Conservation (phyloP, 92 coral and sea anemone genomes). For the Zoanthus sansibaricus region DNA sequence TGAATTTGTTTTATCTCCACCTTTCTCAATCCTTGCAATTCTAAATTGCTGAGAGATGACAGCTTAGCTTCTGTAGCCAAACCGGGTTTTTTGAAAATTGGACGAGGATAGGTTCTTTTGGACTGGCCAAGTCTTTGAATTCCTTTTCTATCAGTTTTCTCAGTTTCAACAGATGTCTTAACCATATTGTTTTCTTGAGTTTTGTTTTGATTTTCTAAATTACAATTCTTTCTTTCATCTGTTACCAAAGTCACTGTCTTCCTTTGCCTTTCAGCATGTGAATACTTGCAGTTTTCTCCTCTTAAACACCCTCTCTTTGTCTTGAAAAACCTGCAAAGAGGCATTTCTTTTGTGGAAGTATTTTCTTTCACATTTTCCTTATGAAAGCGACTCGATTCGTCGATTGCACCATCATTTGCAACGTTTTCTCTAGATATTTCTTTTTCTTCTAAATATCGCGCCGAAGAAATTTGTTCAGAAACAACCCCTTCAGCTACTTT, state of each 20-base stretch:
- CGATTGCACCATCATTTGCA: constrained; percentile 18
- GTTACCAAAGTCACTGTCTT: neutral
- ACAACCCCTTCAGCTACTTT: neutral
- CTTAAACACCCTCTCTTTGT: constrained; percentile 48
- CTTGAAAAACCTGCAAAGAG: constrained; percentile 52
- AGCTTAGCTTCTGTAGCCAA: constrained; percentile 51
- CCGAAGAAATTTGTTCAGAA: neutral
- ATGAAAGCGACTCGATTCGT: neutral
- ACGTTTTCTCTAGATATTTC: neutral
- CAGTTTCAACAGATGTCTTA: constrained; percentile 8
- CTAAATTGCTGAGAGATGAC: constrained; percentile 44
- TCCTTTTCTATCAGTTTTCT: neutral
- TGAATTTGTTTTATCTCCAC: constrained; percentile 80
- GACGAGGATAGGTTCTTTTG: neutral
- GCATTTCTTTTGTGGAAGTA: neutral
- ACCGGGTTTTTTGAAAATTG: neutral
- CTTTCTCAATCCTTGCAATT: constrained; percentile 60
- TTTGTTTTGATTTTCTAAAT: neutral
- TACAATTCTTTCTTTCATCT: neutral
- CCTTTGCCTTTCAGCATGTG: constrained; percentile 24
- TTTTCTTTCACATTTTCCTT: neutral
- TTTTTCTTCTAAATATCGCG: neutral
- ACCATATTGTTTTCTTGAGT: constrained; percentile 3
- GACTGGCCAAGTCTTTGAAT: neutral
- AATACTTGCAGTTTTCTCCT: constrained; percentile 56